Conservation (phyloP, 1,140 invertebrate genomes). For the Ceratina australensis region DNA sequence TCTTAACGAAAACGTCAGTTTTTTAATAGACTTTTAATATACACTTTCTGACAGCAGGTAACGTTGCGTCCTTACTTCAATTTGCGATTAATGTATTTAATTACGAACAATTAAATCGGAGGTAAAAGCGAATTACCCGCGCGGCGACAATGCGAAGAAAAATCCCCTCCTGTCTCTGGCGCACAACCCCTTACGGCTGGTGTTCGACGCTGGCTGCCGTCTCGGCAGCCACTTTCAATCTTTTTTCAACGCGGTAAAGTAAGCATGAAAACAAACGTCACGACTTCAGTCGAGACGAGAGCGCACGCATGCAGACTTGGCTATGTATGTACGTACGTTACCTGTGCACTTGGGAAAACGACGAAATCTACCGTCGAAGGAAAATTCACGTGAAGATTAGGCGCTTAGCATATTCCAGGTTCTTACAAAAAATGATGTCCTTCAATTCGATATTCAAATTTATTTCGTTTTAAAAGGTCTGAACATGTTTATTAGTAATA, state of each 20-base stretch:
- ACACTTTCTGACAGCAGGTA: background rate
- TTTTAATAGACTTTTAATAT: too few relatives aligned
- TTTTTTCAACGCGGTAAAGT: conserved; percentile 41
- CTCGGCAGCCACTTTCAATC: conserved; percentile 22
- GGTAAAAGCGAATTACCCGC: conserved; percentile 18
- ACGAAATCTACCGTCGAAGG: conserved; percentile 34
- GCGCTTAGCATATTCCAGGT: too few relatives aligned
- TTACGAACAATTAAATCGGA: conserved; percentile 6
- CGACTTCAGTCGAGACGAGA: conserved; percentile 27
- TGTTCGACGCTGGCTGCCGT: conserved; percentile 20
- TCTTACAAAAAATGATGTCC: too few relatives aligned
- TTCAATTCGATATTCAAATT: too few relatives aligned
- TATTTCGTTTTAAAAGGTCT: too few relatives aligned
- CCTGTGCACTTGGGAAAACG: conserved; percentile 35
- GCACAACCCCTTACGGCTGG: conserved; percentile 20
- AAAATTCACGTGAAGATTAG: conserved; percentile 15
- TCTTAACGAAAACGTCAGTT: too few relatives aligned
- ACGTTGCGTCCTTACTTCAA: background rate
- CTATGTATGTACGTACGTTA: too few relatives aligned
- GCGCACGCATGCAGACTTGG: conserved; percentile 20
- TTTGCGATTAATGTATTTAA: conserved; percentile 7
- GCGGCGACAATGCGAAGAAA: conserved; percentile 22
- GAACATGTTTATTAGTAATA: too few relatives aligned
- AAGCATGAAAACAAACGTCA: conserved; percentile 53
- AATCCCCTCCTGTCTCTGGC: conserved; percentile 16